Evolutionary conservation across 2,797 vertebrate genomes (phyloP).

Genomic region (Antrozous pallidus): DNA sequence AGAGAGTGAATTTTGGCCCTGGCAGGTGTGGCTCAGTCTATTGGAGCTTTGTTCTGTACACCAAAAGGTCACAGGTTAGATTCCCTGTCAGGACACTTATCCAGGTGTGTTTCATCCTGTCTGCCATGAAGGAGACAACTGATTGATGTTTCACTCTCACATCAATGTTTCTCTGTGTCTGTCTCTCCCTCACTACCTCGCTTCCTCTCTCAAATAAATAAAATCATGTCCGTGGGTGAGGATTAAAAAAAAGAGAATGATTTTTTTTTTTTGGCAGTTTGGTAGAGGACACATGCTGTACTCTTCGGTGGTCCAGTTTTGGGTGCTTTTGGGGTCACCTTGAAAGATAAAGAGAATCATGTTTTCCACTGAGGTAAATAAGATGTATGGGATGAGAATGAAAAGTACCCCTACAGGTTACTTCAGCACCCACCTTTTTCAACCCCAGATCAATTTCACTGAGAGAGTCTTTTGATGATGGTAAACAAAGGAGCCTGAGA

Average conservation of each 20-base stretch:
- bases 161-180: background rate
- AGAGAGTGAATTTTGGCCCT: background rate
- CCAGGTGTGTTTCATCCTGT: background rate
- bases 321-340: conserved; percentile 2
- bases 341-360: conserved; percentile 31
- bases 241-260: background rate
- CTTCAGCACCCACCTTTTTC: conserved; percentile 1
- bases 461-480: background rate
- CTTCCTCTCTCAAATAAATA: background rate
- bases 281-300: background rate
- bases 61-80: background rate
- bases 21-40: background rate
- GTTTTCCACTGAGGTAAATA: conserved; percentile 22
- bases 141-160: background rate
- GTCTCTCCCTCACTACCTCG: background rate
- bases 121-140: background rate
- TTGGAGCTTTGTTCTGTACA: background rate
- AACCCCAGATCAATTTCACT: background rate
- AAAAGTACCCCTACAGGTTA: background rate
- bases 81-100: background rate
- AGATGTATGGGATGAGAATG: background rate
- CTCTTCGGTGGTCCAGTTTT: background rate
- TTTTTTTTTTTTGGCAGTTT: background rate
- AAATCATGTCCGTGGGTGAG: background rate
- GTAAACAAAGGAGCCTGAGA: background rate